Evolutionary conservation across 2,797 vertebrate genomes (phyloP), one percentile per base, ranked within the genome.

Genomic region (Catharus ustulatus): DNA sequence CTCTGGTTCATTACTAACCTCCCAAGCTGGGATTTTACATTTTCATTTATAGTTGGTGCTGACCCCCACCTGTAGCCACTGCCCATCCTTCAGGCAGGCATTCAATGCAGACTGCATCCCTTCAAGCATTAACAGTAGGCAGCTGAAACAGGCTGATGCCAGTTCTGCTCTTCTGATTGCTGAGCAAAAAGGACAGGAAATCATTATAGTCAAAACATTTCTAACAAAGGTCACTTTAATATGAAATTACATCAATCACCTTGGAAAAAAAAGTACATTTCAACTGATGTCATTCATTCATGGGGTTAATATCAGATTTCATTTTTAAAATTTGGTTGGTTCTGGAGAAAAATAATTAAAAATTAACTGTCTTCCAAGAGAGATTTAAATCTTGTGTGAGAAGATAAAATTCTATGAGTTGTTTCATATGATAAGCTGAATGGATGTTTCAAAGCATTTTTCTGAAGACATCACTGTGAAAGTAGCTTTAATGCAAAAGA

Each of bases 151-250:
- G 97, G 94, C 96, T 95, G 82, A 85, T 93, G 76, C 97, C 90
- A 92, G 95, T 97, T 98, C 97, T 98, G 96, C 97, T 97, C 92
- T 97, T 97, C 97, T 92, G 82, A 97, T 82, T 97, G 96, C 97
- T 98, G 98, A 99, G 96, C 97, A 97, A 98, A 98, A 98, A 97
- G 97, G 99, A 99, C 98, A 99, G 98, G 98, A 99, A 99, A 99
- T 99, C 99, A 98, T 99, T 99, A 98, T 94, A 98, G 95, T 98
- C 98, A 98, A 98, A 99, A 98, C 98, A 98, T 98, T 98, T 98
- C 97, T 97, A 97, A 98, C 98, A 98, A 99, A 99, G 98, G 98
- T 99, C 99, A 98, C 98, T 98, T 98, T 98, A 98, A 99, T 98
- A 97, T 95, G 95, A 98, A 98, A 99, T 99, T 96, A 98, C 98